These are phyloP conservation scores for Campylomormyrus numenius DNA, from an alignment of 2,113 vertebrate genomes.

Conservation along the genomic window DNA sequence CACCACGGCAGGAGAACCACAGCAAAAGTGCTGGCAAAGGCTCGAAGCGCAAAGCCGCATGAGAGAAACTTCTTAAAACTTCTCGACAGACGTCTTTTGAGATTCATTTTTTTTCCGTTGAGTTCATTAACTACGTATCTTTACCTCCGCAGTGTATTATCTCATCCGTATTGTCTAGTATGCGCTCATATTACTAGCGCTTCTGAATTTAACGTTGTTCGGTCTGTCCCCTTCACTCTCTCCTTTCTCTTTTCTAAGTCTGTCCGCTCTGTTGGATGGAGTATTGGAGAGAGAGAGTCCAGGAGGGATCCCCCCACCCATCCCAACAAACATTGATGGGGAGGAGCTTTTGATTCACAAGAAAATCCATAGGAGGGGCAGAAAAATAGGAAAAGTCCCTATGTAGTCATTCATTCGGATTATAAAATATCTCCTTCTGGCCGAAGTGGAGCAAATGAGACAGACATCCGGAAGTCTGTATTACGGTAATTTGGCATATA, in stretches of 20 bases:
- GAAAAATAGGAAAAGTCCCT: neutral
- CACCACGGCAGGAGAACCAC: slow-evolving; percentile 42
- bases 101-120: slow-evolving; percentile 42
- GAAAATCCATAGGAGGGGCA: slow-evolving; percentile 16
- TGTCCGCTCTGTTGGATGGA: slow-evolving; percentile 11
- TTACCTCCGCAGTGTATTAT: neutral
- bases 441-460: neutral
- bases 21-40: slow-evolving; percentile 30
- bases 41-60: neutral
- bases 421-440: neutral
- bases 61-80: slow-evolving; percentile 32
- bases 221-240: slow-evolving; percentile 32
- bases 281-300: slow-evolving; percentile 12
- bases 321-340: slow-evolving; percentile 46
- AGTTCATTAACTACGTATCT: slow-evolving; percentile 31
- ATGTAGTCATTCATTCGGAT: neutral
- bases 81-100: slow-evolving; percentile 36
- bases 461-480: neutral
- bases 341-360: slow-evolving; percentile 58
- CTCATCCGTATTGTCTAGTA: neutral
- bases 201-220: slow-evolving; percentile 11
- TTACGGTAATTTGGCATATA: neutral
- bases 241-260: slow-evolving; percentile 38
- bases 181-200: slow-evolving; percentile 11
- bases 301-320: slow-evolving; percentile 21